phyloP scores from a whole-genome alignment of 2,888 invertebrate genomes.

The Spicauda simplicius region DNA sequence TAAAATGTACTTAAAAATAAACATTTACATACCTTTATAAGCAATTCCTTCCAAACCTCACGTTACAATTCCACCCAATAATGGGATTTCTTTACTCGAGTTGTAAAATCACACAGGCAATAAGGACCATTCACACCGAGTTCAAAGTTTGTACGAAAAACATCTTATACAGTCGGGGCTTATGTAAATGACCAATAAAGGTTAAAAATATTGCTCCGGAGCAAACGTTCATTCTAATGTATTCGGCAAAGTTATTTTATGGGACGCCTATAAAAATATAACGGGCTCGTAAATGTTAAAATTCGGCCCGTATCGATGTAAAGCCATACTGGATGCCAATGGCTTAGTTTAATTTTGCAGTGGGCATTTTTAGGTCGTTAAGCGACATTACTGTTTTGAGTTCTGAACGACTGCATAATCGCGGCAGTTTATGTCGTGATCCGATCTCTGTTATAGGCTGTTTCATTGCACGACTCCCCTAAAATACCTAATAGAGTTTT shows the following conservation, averaged over 20 bases:
- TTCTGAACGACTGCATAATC: constrained; percentile 59
- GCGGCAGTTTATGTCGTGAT: constrained; percentile 27
- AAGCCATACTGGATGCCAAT: constrained; percentile 53
- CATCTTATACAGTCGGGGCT: constrained; percentile 61
- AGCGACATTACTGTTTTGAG: constrained; percentile 47
- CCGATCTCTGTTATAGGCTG: constrained; percentile 27
- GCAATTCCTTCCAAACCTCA: not conserved
- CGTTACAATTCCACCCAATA: not conserved
- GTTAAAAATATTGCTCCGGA: constrained; percentile 72
- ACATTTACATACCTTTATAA: not conserved
- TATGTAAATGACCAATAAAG: constrained; percentile 76
- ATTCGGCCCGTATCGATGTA: constrained; percentile 71
- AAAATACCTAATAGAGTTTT: constrained; percentile 13
- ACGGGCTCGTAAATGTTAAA: constrained; percentile 74
- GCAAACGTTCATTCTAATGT: constrained; percentile 71
- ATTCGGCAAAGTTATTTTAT: constrained; percentile 78
- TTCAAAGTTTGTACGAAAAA: constrained; percentile 56
- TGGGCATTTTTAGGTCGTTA: constrained; percentile 66
- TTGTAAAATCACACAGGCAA: constrained; percentile 37
- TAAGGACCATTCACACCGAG: constrained; percentile 40
- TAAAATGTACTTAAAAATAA: too few relatives aligned
- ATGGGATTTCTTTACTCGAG: constrained; percentile 23
- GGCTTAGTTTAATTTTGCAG: constrained; percentile 68
- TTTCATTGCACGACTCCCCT: constrained; percentile 16
- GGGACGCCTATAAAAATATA: constrained; percentile 79